These are phyloP conservation scores for Indicator maculatus DNA, from an alignment of 2,113 vertebrate genomes.

Conservation along the genomic window DNA sequence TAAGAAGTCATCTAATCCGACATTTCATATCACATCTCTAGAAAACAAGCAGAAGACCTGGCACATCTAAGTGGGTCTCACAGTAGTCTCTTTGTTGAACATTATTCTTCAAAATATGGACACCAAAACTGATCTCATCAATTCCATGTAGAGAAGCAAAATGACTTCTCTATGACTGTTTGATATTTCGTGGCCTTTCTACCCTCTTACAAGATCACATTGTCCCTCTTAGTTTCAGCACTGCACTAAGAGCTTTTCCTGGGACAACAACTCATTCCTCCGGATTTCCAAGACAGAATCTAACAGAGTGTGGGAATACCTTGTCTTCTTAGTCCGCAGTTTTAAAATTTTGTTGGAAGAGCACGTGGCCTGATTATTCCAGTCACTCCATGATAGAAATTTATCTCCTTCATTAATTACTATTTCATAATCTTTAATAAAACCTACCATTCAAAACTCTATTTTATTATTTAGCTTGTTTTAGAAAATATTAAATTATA, in stretches of 20 bases:
- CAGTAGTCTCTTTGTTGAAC: background rate
- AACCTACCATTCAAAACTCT: background rate
- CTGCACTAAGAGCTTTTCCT: background rate
- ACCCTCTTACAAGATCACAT: background rate
- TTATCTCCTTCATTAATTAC: background rate
- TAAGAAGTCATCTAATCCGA: background rate
- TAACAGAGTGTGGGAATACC: slow-evolving; percentile 2
- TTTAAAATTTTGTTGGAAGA: background rate
- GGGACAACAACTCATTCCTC: background rate
- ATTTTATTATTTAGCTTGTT: background rate
- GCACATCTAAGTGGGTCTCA: background rate
- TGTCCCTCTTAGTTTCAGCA: background rate
- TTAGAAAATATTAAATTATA: background rate
- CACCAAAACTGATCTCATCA: background rate
- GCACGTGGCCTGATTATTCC: background rate
- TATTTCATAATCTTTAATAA: background rate
- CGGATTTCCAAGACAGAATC: background rate
- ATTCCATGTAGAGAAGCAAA: background rate
- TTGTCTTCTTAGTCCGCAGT: background rate
- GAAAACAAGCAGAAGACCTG: background rate
- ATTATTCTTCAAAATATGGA: background rate
- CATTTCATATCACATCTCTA: background rate
- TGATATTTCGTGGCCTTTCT: background rate
- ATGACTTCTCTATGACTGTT: background rate
- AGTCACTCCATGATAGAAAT: background rate